phyloP scores from a whole-genome alignment of 2,113 vertebrate species.

The Notarius quadriscutis region DNA sequence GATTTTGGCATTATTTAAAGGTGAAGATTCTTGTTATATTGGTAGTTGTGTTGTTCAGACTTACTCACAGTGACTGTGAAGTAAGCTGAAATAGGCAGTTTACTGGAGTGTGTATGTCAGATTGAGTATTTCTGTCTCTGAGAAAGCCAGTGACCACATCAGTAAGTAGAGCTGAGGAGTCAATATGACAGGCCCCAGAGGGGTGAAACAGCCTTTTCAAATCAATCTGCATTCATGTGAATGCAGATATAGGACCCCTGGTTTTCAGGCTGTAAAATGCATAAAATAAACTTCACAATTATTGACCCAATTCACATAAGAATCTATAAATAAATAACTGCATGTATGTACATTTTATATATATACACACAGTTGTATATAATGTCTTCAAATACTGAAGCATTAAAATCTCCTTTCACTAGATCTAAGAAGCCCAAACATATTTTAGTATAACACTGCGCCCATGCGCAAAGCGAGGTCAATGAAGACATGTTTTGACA shows the following conservation, averaged over 20 bases:
- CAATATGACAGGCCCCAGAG: conserved; percentile 44
- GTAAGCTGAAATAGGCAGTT: neutral
- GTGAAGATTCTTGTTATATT: neutral
- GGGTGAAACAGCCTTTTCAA: conserved; percentile 22
- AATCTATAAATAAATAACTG: neutral
- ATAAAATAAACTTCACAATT: neutral
- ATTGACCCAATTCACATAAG: neutral
- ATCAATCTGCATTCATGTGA: conserved; percentile 45
- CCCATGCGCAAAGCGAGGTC: neutral
- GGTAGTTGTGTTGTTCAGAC: neutral
- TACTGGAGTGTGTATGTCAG: conserved; percentile 14
- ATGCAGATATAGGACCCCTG: neutral
- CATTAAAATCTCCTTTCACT: neutral
- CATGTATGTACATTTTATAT: neutral
- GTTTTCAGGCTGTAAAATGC: conserved; percentile 1
- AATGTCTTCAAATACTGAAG: neutral
- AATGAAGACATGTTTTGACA: neutral
- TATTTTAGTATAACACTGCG: neutral
- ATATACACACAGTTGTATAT: neutral
- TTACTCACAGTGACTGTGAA: neutral
- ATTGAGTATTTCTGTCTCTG: conserved; percentile 17
- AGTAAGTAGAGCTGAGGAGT: conserved; percentile 35
- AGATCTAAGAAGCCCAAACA: neutral
- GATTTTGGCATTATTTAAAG: neutral
- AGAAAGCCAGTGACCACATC: conserved; percentile 38